Percentiles rank a stretch among this genome's conserved stretches.
Conservation (phyloP, 2,797 vertebrate genomes). For the Gila robusta region DNA sequence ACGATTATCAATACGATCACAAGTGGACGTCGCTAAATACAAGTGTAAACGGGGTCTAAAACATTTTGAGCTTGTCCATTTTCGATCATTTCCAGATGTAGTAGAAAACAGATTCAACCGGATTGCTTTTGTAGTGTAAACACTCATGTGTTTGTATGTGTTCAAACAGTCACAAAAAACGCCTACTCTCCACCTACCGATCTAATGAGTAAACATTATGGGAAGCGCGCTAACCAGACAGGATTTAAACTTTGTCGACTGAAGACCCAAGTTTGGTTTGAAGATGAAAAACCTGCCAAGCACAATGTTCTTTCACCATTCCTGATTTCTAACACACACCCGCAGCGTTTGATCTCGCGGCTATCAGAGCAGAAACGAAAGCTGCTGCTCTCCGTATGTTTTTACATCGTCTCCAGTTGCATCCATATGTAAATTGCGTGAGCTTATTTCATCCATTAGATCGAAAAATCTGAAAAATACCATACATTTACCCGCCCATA, state of each 20-base stretch:
- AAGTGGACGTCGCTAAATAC: background rate
- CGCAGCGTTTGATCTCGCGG: background rate
- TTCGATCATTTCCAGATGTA: background rate
- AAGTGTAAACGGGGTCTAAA: background rate
- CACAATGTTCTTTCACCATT: background rate
- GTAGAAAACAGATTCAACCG: too few relatives aligned
- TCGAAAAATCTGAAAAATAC: background rate
- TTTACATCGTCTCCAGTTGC: background rate
- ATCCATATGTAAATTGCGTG: background rate
- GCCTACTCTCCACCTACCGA: background rate
- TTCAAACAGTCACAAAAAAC: background rate
- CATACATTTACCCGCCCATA: background rate
- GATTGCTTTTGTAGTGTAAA: background rate
- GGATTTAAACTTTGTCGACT: background rate
- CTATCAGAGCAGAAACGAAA: background rate
- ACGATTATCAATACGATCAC: background rate
- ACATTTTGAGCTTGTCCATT: background rate
- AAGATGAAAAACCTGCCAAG: background rate
- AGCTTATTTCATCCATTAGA: background rate
- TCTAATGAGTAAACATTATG: background rate
- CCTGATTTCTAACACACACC: background rate
- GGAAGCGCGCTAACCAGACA: rapidly evolving
- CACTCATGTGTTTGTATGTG: background rate
- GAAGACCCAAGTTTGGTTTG: background rate
- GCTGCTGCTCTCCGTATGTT: background rate